phyloP scores from a whole-genome alignment of 2,797 vertebrate genomes.

The Chelidonichthys spinosus region DNA sequence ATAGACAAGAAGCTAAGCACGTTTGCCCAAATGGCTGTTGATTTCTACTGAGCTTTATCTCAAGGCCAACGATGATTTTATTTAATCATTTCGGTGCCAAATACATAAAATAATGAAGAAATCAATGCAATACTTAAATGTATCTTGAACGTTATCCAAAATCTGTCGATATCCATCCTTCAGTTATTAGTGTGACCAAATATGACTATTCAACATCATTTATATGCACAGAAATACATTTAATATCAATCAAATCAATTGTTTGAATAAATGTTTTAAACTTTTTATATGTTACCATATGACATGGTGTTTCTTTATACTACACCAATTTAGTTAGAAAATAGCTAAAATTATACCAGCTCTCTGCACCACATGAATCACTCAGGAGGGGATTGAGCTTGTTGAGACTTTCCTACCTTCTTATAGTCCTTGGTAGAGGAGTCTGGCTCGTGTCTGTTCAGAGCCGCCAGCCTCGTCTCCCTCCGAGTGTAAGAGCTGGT shows the following conservation, averaged over 20 bases:
- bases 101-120: background rate
- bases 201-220: background rate
- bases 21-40: background rate
- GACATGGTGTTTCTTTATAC: background rate
- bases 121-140: background rate
- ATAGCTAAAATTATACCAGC: too few species aligned
- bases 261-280: background rate
- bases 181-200: background rate
- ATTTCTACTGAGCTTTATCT: background rate
- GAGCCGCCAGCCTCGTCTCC: conserved; percentile 89
- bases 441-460: conserved; percentile 87
- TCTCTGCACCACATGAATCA: conserved; percentile 7
- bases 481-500: conserved; percentile 88
- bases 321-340: too few species aligned
- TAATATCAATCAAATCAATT: background rate
- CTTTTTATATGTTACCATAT: too few species aligned
- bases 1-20: background rate
- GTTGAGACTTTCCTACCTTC: conserved; percentile 82
- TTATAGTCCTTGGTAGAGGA: conserved; percentile 89
- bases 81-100: background rate
- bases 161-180: background rate
- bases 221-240: background rate
- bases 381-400: background rate
- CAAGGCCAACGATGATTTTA: too few species aligned
- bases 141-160: background rate